Conservation (phyloP, 2,113 vertebrate species). For the Sceloporus undulatus region DNA sequence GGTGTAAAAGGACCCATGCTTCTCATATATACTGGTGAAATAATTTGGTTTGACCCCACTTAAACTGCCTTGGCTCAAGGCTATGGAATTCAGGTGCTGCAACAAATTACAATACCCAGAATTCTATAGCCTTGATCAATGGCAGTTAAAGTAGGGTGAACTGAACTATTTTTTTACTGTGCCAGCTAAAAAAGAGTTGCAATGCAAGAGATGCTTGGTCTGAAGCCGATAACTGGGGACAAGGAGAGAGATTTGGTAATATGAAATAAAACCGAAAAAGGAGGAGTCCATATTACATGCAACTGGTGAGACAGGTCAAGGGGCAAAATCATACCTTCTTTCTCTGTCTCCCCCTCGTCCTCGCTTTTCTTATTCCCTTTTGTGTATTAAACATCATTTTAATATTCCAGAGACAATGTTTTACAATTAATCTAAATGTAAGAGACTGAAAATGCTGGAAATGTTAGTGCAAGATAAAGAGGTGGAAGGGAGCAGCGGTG, state of each 20-base stretch:
- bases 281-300: conserved; percentile 68
- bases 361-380: conserved; percentile 77
- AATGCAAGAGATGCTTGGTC: conserved; percentile 66
- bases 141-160: too few relatives aligned
- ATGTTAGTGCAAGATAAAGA: conserved; percentile 65
- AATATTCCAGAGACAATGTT: conserved; percentile 85
- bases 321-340: conserved; percentile 78
- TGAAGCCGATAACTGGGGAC: conserved; percentile 59
- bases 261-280: neutral
- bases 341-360: conserved; percentile 51
- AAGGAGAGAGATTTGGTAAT: neutral
- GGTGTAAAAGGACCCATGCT: neutral
- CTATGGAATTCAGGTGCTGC: too few relatives aligned
- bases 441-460: conserved; percentile 72
- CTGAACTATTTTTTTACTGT: neutral
- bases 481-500: conserved; percentile 54
- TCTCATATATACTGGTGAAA: too few relatives aligned
- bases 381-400: conserved; percentile 86
- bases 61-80: too few relatives aligned
- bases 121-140: too few relatives aligned
- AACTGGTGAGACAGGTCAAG: conserved; percentile 69
- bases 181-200: conserved; percentile 65
- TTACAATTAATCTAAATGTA: conserved; percentile 85
- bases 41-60: too few relatives aligned
- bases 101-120: too few relatives aligned